Conservation (phyloP, 2,888 invertebrate genomes). For the Caenorhabditis wallacei region DNA sequence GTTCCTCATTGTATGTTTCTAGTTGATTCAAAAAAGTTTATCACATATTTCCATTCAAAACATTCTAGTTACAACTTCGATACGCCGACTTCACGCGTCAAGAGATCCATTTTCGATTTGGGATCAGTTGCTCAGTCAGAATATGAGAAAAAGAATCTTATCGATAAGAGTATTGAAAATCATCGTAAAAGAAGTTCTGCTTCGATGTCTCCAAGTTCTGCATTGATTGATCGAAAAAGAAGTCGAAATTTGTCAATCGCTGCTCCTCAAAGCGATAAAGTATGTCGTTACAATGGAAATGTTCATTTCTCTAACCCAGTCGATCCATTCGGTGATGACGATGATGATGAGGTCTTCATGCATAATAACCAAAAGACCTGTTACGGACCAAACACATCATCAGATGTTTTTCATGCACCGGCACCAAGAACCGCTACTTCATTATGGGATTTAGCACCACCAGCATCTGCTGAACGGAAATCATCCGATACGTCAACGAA, state of each 20-base stretch:
- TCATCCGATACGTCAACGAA: constrained; percentile 50
- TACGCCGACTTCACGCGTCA: constrained; percentile 54
- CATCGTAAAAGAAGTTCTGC: constrained; percentile 40
- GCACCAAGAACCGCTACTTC: constrained; percentile 27
- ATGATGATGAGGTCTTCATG: constrained; percentile 37
- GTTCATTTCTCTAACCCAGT: not conserved
- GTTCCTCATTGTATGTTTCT: constrained; percentile 49
- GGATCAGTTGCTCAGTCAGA: constrained; percentile 39
- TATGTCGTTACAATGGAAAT: constrained; percentile 25
- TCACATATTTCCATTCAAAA: not conserved
- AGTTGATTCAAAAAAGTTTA: not conserved
- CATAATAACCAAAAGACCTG: not conserved
- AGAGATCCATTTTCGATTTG: constrained; percentile 35
- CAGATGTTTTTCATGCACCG: not conserved
- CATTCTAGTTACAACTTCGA: constrained; percentile 53
- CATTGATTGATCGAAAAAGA: constrained; percentile 38
- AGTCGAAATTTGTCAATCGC: constrained; percentile 29
- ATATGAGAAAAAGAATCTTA: constrained; percentile 32
- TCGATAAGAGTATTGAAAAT: constrained; percentile 15
- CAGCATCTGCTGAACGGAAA: constrained; percentile 12
- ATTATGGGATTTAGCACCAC: constrained; percentile 40
- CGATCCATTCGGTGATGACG: constrained; percentile 48
- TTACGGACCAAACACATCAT: not conserved
- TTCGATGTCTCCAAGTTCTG: constrained; percentile 31
- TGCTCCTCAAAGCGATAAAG: constrained; percentile 39